Base-by-base conservation (phyloP, 2,113 vertebrate genomes). In the Peromyscus californicus region DNA sequence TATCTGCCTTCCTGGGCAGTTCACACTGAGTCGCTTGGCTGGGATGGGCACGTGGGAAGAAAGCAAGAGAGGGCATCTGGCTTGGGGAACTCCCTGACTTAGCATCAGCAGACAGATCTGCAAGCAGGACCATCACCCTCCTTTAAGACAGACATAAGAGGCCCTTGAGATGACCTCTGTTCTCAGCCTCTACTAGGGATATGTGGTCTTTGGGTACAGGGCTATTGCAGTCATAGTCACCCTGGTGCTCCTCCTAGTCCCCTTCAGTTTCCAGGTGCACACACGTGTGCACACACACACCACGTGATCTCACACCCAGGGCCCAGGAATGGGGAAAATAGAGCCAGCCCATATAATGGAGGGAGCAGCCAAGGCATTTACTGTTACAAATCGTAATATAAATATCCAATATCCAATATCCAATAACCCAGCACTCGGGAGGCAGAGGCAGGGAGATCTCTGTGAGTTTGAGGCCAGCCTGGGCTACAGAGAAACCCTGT, bases 11-110 rank as follows among this genome's bases (percentile, higher is more conserved):
- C 31, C n/a, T 51, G 80, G 83, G 33, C 57, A 26, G 39, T 7
- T 89, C 75, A 39, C 72, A 36, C 31, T 5, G 84, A 54, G n/a
- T 1, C 4, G 3, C 48, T 13, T 88, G 45, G 42, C 19, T 51
- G 17, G 26, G 16, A 9, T 45, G 2, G 48, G 19, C 5, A 4
- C 0, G 7, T 17, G 36, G 63, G n/a, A 39, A 11, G n/a, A 39
- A 11, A 9, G 33, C 51, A 59, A 24, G 26, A 24, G 26, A 65
- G 7, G 59, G 26, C 13, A 26, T 80, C 19, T 0, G 54, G 7
- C 42, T n/a, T 13, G 19, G 72, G 16, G 13, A 51, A 5, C 54
- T 4, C 1, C n/a, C 72, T 45, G 42, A 22, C 54, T 57, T 54
- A 16, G 24, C 17, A 16, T 67, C 65, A 54, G 9, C 59, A 65